Percentiles rank a stretch among this genome's conserved stretches.
These are phyloP conservation scores for Arrhopalites spinosus DNA, from an alignment of 2,888 invertebrate genomes.

Conservation along the genomic window DNA sequence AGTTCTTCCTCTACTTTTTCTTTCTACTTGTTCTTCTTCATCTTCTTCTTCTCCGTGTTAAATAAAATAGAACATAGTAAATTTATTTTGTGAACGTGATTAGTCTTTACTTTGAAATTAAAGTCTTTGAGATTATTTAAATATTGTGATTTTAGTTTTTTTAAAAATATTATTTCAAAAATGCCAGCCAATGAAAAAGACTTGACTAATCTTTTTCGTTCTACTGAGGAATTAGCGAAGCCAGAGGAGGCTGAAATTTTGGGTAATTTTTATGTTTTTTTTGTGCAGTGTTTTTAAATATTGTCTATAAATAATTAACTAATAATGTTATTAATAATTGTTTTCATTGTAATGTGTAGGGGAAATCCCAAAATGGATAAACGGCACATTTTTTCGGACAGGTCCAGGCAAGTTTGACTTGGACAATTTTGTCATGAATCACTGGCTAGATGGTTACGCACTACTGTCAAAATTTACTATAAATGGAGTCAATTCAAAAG, in stretches of 20 bases:
- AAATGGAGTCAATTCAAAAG: conserved; percentile 57
- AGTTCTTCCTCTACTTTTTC: no score
- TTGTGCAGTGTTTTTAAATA: not conserved
- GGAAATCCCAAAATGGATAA: conserved; percentile 60
- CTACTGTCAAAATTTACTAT: conserved; percentile 62
- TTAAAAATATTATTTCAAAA: no score
- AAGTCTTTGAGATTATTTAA: no score
- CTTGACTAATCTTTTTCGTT: not conserved
- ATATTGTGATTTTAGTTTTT: no score
- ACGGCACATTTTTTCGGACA: conserved; percentile 60
- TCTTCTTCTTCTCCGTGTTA: no score
- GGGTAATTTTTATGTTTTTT: conserved; percentile 48
- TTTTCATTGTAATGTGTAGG: conserved; percentile 53
- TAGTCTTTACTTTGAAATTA: no score
- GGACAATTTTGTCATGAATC: conserved; percentile 59
- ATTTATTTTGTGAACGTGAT: no score
- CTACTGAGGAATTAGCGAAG: conserved; percentile 49
- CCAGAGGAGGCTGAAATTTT: conserved; percentile 48
- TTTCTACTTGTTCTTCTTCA: no score
- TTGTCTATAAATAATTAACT: not conserved
- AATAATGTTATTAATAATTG: not conserved
- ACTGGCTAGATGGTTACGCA: conserved; percentile 62
- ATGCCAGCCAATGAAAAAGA: conserved; percentile 19
- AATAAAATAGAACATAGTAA: no score
- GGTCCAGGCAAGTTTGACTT: conserved; percentile 63